Conservation (phyloP, 2,797 vertebrate genomes). For the Rhabdophis nuchalis region DNA sequence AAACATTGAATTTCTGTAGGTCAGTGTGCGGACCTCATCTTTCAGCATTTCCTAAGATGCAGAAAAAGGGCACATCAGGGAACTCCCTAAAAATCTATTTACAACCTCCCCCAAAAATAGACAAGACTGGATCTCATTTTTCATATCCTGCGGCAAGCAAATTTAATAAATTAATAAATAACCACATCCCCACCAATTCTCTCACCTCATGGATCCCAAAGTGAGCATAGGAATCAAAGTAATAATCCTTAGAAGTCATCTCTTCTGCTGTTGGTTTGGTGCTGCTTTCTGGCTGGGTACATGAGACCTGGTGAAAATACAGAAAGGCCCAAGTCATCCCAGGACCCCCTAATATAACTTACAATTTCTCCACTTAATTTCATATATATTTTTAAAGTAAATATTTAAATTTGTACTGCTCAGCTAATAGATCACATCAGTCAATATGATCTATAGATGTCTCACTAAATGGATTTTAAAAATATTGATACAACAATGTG, state of each 20-base stretch:
- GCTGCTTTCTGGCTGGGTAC: constrained; percentile 80
- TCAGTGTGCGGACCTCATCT: constrained; percentile 91
- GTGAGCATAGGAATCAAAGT: constrained; percentile 93
- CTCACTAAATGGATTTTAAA: neutral
- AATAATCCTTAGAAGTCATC: constrained; percentile 96
- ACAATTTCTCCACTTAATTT: neutral
- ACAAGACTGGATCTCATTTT: neutral
- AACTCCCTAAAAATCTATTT: neutral
- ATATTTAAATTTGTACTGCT: neutral
- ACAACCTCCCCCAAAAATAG: neutral
- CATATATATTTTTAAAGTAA: neutral
- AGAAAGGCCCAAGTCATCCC: constrained; percentile 5
- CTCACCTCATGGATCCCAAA: constrained; percentile 92
- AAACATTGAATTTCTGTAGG: constrained; percentile 94
- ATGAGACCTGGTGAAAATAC: constrained; percentile 74
- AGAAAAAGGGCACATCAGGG: neutral
- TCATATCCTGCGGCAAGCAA: neutral
- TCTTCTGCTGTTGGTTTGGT: constrained; percentile 88
- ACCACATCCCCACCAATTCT: neutral
- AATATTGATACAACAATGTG: neutral
- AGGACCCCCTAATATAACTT: neutral
- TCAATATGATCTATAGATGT: neutral
- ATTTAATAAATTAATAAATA: neutral
- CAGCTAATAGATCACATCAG: neutral
- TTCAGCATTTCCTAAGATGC: constrained; percentile 88